A percentile compares a stretch with the other conserved stretches of the same genome.
Evolutionary conservation across 2,888 invertebrate species (phyloP).

Genomic region (Nephrotoma guestfalica): DNA sequence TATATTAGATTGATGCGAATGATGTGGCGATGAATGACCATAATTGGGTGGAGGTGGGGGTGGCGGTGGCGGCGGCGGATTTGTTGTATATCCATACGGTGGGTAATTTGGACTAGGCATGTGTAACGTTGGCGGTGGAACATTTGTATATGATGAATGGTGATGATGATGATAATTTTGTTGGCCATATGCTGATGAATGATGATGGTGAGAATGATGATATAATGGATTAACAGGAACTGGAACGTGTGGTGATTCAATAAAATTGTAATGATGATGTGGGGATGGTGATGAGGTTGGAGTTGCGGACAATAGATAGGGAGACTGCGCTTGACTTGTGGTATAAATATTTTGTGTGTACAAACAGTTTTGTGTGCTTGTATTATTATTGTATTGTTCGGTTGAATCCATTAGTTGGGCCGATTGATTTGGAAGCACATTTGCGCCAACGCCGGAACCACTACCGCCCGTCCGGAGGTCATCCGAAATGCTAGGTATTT

Average conservation of each 20-base stretch:
- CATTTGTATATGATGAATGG: conserved; percentile 23
- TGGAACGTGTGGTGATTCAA: conserved; percentile 32
- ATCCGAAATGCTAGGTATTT: conserved; percentile 77
- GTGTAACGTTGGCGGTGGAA: conserved; percentile 42
- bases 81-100: conserved; percentile 36
- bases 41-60: background rate
- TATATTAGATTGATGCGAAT: background rate
- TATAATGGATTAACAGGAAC: conserved; percentile 37
- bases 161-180: conserved; percentile 21
- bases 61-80: conserved; percentile 8
- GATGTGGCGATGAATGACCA: background rate
- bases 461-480: conserved; percentile 33
- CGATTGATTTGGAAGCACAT: conserved; percentile 4
- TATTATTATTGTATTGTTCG: conserved; percentile 12
- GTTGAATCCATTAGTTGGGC: conserved; percentile 6
- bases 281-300: conserved; percentile 11
- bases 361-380: conserved; percentile 7
- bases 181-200: conserved; percentile 28
- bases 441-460: conserved; percentile 26
- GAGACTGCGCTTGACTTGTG: conserved; percentile 6
- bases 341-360: conserved; percentile 8
- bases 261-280: conserved; percentile 8
- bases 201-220: conserved; percentile 17
- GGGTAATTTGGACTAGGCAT: conserved; percentile 57
- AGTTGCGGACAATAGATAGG: conserved; percentile 7